phyloP scores from a whole-genome alignment of 2,113 vertebrate genomes.

The Alosa alosa region DNA sequence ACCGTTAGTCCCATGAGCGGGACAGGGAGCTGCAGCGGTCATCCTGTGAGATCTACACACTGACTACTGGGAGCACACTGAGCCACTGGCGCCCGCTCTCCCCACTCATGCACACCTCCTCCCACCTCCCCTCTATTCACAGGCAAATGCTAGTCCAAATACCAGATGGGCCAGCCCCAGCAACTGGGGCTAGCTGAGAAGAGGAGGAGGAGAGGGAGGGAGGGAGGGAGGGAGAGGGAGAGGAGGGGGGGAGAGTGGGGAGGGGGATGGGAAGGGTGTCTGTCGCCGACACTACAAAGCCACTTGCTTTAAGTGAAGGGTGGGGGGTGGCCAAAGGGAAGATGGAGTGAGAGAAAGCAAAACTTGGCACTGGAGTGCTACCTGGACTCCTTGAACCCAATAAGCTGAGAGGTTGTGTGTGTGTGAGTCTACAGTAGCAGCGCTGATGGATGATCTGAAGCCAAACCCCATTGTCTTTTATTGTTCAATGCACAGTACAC shows the following conservation, averaged over 20 bases:
- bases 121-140: constrained; percentile 62
- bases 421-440: background rate
- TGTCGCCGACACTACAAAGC: constrained; percentile 43
- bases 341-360: constrained; percentile 27
- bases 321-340: constrained; percentile 35
- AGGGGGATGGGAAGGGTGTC: constrained; percentile 49
- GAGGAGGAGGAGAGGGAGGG: background rate
- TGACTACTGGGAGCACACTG: constrained; percentile 38
- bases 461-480: background rate
- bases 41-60: constrained; percentile 42
- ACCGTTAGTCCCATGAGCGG: constrained; percentile 37
- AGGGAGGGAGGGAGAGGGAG: background rate
- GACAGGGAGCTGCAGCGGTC: constrained; percentile 43
- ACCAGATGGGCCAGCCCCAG: constrained; percentile 65
- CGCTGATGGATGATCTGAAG: constrained; percentile 14
- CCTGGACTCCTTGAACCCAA: constrained; percentile 35
- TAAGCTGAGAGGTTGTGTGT: constrained; percentile 21
- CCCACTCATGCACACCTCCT: constrained; percentile 44
- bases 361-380: constrained; percentile 46
- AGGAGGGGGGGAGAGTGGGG: constrained; percentile 26
- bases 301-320: constrained; percentile 28
- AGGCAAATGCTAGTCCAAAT: constrained; percentile 65
- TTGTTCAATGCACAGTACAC: background rate
- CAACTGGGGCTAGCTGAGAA: constrained; percentile 49
- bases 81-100: constrained; percentile 48